Evolutionary conservation across 2,888 invertebrate species (phyloP).

Genomic region (Hoplodrina ambigua): DNA sequence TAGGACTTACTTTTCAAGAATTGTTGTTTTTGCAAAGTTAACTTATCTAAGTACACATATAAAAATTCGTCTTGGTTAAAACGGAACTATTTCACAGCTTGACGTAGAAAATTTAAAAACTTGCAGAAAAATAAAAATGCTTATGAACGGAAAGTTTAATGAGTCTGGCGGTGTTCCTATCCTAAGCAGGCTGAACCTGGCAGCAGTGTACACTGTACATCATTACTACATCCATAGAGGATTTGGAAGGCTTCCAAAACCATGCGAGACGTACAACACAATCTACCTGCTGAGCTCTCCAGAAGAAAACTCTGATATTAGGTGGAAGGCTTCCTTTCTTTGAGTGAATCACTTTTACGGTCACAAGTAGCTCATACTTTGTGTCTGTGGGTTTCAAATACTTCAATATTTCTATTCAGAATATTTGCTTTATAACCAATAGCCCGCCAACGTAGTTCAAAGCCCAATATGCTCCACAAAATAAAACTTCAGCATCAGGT

Average conservation of each 20-base stretch:
- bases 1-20: background rate
- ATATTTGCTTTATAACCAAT: conserved; percentile 18
- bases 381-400: background rate
- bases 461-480: conserved; percentile 2
- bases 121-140: background rate
- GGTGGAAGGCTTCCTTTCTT: conserved; percentile 10
- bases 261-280: conserved; percentile 39
- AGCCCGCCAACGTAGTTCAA: conserved; percentile 1
- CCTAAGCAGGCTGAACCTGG: conserved; percentile 35
- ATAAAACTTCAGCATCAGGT: conserved; percentile 4
- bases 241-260: conserved; percentile 55
- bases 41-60: too few relatives aligned
- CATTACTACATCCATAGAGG: conserved; percentile 45
- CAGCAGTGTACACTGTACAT: conserved; percentile 41
- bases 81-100: background rate
- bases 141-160: conserved; percentile 29
- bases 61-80: background rate
- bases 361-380: background rate
- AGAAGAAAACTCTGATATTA: conserved; percentile 15
- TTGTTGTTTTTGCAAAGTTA: background rate
- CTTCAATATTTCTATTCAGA: background rate
- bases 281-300: conserved; percentile 57
- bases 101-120: background rate
- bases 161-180: conserved; percentile 36
- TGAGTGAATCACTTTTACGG: conserved; percentile 12